Base-by-base conservation (phyloP, 2,888 invertebrate genomes). In the Ormyrus pomaceus region DNA sequence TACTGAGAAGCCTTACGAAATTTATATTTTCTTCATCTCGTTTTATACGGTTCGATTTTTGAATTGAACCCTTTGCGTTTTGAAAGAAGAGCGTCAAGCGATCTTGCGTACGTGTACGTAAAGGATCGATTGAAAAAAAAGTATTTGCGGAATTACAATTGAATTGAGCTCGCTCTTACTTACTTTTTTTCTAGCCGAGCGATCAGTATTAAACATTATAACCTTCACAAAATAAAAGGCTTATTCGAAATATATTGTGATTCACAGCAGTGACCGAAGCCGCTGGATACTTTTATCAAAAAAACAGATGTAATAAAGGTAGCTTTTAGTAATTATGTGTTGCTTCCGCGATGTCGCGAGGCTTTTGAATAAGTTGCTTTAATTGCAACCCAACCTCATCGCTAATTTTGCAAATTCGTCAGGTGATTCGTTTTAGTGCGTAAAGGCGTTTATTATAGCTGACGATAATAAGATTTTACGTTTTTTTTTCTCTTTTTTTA, bases 131-230 rank as follows among this genome's bases (percentile, higher is more conserved):
- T 8, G 45, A 56, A 48, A 64, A 70, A 58, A 66, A 66, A 74
- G 71, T 76, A 72, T 80, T 80, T 74, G 51, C 61, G 56, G 72
- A 80, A 72, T 76, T 80, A 56, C 45, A 65, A 79, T 79, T 59
- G 51, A 75, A 65, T 70, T 75, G 45, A 76, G 62, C 5, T 76
- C 48, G 66, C 59, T 79, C n/a, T 19, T 19, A 19, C 11, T 69
- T 70, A 70, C 50, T 69, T 79, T 73, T 19, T 55, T 53, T 11
- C n/a, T 74, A 66, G 11, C 19, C 6, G 51, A 78, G 58, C 34
- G 53, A 62, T 58, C 13, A 61, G 56, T 62, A 70, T 68, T 76
- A 75, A 81, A 76, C 76, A 81, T 81, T 75, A 74, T 64, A 74
- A 50, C 59, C 34, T 70, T 59, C 19, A 9, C 8, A 50, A 66